Evolutionary conservation across 2,797 vertebrate species (phyloP).

Genomic region (Merluccius polli): DNA sequence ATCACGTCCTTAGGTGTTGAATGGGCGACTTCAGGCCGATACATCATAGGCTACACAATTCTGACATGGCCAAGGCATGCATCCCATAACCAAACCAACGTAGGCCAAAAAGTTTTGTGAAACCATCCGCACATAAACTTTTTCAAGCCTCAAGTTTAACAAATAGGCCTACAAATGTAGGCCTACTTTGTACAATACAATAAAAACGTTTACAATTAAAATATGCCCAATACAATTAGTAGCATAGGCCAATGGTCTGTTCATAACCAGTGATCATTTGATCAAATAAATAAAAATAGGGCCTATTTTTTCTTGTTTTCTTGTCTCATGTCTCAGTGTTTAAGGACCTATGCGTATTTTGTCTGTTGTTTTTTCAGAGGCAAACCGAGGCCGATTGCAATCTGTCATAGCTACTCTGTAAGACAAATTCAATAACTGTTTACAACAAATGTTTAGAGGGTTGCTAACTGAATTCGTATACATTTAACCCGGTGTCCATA

Average conservation of each 20-base stretch:
- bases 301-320: background rate
- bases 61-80: background rate
- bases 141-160: background rate
- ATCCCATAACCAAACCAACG: background rate
- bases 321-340: background rate
- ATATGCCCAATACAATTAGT: too few relatives aligned
- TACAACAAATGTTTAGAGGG: background rate
- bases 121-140: too few relatives aligned
- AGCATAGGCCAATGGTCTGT: too few relatives aligned
- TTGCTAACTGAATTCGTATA: background rate
- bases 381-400: background rate
- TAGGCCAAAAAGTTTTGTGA: background rate
- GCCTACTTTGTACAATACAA: background rate
- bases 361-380: background rate
- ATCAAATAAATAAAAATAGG: too few relatives aligned
- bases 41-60: too few relatives aligned
- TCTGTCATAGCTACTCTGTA: background rate
- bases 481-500: background rate
- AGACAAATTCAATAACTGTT: background rate
- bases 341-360: background rate
- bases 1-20: background rate
- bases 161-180: background rate
- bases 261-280: too few relatives aligned
- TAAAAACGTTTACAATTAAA: background rate
- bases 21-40: background rate